phyloP scores from a whole-genome alignment of 2,888 invertebrate species.

The Ceraclea dissimilis region DNA sequence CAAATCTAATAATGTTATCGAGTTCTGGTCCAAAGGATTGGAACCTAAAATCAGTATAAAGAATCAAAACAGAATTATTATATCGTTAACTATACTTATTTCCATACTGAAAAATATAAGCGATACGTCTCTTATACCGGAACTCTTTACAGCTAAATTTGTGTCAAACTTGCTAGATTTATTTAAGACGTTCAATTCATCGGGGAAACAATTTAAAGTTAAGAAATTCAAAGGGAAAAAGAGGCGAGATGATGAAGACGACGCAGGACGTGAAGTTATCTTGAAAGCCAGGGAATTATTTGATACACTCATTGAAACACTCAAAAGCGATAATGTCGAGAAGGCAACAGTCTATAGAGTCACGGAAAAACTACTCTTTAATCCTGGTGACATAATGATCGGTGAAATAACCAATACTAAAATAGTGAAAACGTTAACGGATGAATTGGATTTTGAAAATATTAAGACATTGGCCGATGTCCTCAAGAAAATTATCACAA shows the following conservation, averaged over 20 bases:
- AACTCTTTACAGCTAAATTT: constrained; percentile 56
- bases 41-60: constrained; percentile 40
- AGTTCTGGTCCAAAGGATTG: constrained; percentile 51
- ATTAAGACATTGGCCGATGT: constrained; percentile 55
- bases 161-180: constrained; percentile 56
- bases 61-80: constrained; percentile 54
- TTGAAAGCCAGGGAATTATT: constrained; percentile 50
- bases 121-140: constrained; percentile 45
- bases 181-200: constrained; percentile 52
- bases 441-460: constrained; percentile 51
- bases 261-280: constrained; percentile 46
- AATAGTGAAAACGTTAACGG: constrained; percentile 56
- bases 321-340: constrained; percentile 44
- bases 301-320: constrained; percentile 41
- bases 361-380: constrained; percentile 56
- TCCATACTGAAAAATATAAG: constrained; percentile 46
- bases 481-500: constrained; percentile 54
- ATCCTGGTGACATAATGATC: constrained; percentile 65
- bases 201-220: constrained; percentile 48
- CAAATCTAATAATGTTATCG: constrained; percentile 41
- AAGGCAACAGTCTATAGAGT: constrained; percentile 49
- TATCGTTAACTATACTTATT: constrained; percentile 52
- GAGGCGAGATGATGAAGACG: constrained; percentile 36
- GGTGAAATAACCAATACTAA: constrained; percentile 64
- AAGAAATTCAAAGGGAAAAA: constrained; percentile 14